Conservation (phyloP, 2,888 invertebrate species). For the Caenorhabditis doughertyi region DNA sequence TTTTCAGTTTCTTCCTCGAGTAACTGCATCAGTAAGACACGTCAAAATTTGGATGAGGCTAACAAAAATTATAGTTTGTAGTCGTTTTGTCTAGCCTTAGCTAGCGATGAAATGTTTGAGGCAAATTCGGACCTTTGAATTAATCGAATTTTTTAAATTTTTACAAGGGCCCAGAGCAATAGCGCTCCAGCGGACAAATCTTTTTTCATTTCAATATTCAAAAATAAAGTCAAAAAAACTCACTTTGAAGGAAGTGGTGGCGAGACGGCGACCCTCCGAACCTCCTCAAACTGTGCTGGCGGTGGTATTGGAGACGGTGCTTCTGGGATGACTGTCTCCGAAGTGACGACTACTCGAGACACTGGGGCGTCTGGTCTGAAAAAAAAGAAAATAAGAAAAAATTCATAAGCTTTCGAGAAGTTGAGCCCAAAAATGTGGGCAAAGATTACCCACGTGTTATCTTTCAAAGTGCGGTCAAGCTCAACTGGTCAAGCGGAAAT, state of each 20-base stretch:
- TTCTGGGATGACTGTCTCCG: constrained; percentile 68
- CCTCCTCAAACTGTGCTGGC: constrained; percentile 72
- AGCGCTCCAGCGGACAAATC: no score
- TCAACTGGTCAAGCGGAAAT: no score
- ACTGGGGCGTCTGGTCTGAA: constrained; percentile 76
- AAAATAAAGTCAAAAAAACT: constrained; percentile 28
- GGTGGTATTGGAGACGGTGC: constrained; percentile 73
- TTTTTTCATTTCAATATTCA: not conserved
- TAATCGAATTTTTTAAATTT: no score
- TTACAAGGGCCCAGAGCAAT: no score
- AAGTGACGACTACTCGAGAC: constrained; percentile 70
- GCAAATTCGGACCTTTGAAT: no score
- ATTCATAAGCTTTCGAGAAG: not conserved
- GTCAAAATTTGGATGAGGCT: no score
- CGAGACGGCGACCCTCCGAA: constrained; percentile 66
- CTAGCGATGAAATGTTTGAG: no score
- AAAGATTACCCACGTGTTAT: not conserved
- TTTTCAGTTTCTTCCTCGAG: no score
- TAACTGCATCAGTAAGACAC: no score
- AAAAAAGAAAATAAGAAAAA: not conserved
- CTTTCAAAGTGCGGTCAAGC: no score
- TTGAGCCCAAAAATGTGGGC: not conserved
- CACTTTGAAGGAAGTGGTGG: constrained; percentile 70
- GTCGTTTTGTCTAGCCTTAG: no score
- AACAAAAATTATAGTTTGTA: no score